A percentile compares a stretch with the other conserved stretches of the same genome.
Evolutionary conservation across 2,113 vertebrate species (phyloP).

Genomic region (Amia ocellicauda): DNA sequence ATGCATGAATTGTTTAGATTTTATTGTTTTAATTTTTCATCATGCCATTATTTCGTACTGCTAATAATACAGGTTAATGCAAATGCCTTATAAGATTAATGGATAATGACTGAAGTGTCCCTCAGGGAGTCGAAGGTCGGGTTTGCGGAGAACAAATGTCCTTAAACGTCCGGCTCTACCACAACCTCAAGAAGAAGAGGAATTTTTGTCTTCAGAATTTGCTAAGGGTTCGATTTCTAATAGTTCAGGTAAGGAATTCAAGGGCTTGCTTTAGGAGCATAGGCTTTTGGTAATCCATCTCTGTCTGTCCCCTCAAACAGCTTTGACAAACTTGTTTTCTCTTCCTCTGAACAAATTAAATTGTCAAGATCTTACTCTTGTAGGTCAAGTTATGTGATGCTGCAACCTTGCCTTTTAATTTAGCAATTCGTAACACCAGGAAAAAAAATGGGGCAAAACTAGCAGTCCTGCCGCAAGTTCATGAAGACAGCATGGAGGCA

Average conservation of each 20-base stretch:
- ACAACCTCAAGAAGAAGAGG: slow-evolving; percentile 6
- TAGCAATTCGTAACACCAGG: slow-evolving; percentile 29
- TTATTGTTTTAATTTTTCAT: too few species aligned
- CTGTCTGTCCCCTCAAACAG: too few species aligned
- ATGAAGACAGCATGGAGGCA: slow-evolving; percentile 44
- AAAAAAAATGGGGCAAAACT: slow-evolving; percentile 40
- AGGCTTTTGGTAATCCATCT: too few species aligned
- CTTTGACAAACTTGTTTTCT: too few species aligned
- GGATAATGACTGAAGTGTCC: slow-evolving; percentile 5
- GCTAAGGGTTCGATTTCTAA: slow-evolving; percentile 23
- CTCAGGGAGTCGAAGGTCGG: slow-evolving; percentile 44
- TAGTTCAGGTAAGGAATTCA: slow-evolving; percentile 43
- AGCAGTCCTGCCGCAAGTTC: slow-evolving; percentile 7
- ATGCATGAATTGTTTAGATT: too few species aligned
- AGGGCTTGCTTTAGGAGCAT: too few species aligned
- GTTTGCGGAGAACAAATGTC: slow-evolving; percentile 48
- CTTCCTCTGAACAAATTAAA: background rate
- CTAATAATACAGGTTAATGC: too few species aligned
- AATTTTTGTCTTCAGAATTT: slow-evolving; percentile 17
- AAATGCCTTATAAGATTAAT: slow-evolving; percentile 16
- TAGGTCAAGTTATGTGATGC: too few species aligned
- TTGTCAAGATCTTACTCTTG: background rate
- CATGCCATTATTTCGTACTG: too few species aligned
- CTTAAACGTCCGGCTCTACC: slow-evolving; percentile 35
- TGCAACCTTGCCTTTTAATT: too few species aligned